A percentile compares a stretch with the other conserved stretches of the same genome.
phyloP scores from a whole-genome alignment of 2,113 vertebrate species.

The Neodon shergylaensis region DNA sequence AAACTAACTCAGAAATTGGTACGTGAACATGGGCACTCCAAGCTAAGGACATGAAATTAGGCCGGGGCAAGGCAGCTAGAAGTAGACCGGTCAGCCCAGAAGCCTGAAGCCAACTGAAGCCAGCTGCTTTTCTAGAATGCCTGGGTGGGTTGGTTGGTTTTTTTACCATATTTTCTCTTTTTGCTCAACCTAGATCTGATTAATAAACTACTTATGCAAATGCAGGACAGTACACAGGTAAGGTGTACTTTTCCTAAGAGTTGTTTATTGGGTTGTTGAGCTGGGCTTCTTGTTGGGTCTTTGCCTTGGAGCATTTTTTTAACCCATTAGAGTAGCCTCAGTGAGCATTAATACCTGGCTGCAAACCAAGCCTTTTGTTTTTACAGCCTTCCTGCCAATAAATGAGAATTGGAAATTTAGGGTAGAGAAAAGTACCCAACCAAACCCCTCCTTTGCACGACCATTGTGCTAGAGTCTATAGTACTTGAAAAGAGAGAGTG shows the following conservation, averaged over 20 bases:
- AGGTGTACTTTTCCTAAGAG: neutral
- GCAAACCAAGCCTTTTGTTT: conserved; percentile 42
- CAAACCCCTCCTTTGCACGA: neutral
- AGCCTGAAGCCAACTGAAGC: neutral
- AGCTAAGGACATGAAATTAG: neutral
- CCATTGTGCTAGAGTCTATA: neutral
- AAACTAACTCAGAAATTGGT: conserved; percentile 46
- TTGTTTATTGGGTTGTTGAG: neutral
- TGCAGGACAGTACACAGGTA: neutral
- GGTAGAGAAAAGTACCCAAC: neutral
- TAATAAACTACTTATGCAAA: conserved; percentile 38
- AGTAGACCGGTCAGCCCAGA: neutral
- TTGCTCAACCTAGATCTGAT: conserved; percentile 19
- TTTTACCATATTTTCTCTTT: neutral
- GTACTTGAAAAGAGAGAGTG: conserved; percentile 34
- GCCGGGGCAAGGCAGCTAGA: neutral
- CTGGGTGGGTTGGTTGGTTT: neutral
- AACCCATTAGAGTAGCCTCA: conserved; percentile 14
- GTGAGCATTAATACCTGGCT: neutral
- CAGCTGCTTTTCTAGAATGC: conserved; percentile 38
- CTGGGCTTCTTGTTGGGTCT: neutral
- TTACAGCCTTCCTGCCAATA: conserved; percentile 32
- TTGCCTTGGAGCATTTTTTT: neutral
- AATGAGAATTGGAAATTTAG: conserved; percentile 51
- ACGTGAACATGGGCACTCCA: neutral